Base-by-base conservation (phyloP, 2,113 vertebrate species). In the Pseudorasbora parva region DNA sequence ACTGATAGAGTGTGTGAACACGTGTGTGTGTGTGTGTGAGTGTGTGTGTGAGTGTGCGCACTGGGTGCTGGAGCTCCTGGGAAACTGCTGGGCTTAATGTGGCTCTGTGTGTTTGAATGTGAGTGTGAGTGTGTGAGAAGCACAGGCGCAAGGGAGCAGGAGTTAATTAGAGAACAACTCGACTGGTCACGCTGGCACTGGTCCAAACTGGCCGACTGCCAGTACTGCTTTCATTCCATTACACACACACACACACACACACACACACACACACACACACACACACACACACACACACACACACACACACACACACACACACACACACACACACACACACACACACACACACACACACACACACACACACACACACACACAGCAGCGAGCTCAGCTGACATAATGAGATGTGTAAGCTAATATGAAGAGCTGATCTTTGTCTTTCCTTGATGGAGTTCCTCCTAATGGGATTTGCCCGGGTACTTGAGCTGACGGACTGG, bases 361-460 rank as follows among this genome's bases (percentile, higher is more conserved):
- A 76, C 84, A 59, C 68, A 71, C 77, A 75, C 69, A 75, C 66
- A 59, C 80, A 78, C 78, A 80, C 86, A 51, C 47, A 54, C 19
- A 54, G 41, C 56, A 64, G 43, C 17, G 11, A 47, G 25, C 64
- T 69, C 79, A 81, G 80, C 86, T 86, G 87, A 89, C 78, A 91
- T 87, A 89, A 90, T 90, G 85, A 86, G 88, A 91, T 87, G 88
- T 89, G 85, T 89, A 90, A 87, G 86, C 84, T 90, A 91, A 90
- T 88, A 89, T 89, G 87, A 91, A 89, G 89, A 76, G 88, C 79
- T 71, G 81, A 87, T 87, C 84, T 87, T 86, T 77, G 78, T 82
- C 88, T 84, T 68, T 60, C 75, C 84, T 82, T 85, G 88, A 89
- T 85, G 76, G 82, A 85, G 82, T 82, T 85, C 59, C 82, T 85